A percentile compares a stretch with the other conserved stretches of the same genome.
Conservation (phyloP, 2,888 invertebrate genomes). For the Parnassius glacialis region DNA sequence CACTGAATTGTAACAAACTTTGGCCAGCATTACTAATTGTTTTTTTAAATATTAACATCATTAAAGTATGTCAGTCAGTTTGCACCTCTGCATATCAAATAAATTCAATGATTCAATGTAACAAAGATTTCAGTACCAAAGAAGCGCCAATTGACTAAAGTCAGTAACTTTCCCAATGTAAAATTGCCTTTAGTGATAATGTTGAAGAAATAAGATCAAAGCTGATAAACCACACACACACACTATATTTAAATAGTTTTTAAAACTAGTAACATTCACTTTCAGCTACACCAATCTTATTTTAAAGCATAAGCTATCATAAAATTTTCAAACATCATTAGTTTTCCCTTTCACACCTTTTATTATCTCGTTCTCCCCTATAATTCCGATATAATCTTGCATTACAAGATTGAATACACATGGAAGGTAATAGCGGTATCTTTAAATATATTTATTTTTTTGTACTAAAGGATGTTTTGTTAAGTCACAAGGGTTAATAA, state of each 20-base stretch:
- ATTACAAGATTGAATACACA: background rate
- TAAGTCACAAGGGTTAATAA: background rate
- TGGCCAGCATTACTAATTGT: too few relatives aligned
- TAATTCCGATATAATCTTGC: background rate
- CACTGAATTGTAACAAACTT: too few relatives aligned
- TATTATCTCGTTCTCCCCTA: background rate
- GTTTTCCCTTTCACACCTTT: background rate
- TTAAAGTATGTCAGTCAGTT: too few relatives aligned
- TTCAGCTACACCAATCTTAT: background rate
- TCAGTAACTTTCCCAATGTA: too few relatives aligned
- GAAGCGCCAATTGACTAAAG: too few relatives aligned
- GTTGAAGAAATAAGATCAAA: background rate
- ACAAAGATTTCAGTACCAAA: too few relatives aligned
- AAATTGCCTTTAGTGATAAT: background rate
- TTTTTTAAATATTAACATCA: too few relatives aligned
- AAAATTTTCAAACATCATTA: background rate
- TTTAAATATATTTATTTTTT: slow-evolving; percentile 18
- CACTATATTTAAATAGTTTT: background rate
- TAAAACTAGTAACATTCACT: background rate
- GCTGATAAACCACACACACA: background rate
- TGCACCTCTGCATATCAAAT: too few relatives aligned
- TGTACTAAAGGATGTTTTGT: slow-evolving; percentile 16
- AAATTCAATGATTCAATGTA: too few relatives aligned
- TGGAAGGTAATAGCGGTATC: background rate
- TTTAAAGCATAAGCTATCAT: background rate